A percentile compares a stretch with the other conserved stretches of the same genome.
phyloP scores from a whole-genome alignment of 1,140 invertebrate species.

The Trypoxylus dichotomus region DNA sequence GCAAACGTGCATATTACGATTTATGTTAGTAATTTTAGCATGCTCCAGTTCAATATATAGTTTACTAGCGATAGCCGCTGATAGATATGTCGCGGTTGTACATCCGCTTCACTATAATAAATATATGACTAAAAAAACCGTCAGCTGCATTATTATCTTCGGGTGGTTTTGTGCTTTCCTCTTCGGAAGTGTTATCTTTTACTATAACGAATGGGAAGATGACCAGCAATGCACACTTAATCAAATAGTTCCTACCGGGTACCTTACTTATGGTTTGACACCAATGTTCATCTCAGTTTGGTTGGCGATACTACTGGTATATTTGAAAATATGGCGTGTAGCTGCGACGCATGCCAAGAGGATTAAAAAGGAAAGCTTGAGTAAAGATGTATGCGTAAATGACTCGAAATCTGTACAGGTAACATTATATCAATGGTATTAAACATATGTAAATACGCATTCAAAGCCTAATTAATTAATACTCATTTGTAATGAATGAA shows the following conservation, averaged over 20 bases:
- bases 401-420: conserved; percentile 74
- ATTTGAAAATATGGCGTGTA: conserved; percentile 74
- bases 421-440: conserved; percentile 27
- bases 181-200: conserved; percentile 66
- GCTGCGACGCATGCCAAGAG: conserved; percentile 67
- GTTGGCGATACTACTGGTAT: conserved; percentile 71
- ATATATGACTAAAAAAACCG: conserved; percentile 66
- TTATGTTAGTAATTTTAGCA: conserved; percentile 70
- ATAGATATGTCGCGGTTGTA: conserved; percentile 81
- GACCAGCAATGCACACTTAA: conserved; percentile 43
- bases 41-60: conserved; percentile 79
- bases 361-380: conserved; percentile 56
- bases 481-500: too few species aligned
- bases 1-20: conserved; percentile 66
- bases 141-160: conserved; percentile 60
- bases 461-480: too few species aligned
- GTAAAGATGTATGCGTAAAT: conserved; percentile 39
- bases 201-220: conserved; percentile 70
- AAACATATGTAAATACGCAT: too few species aligned
- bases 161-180: conserved; percentile 66
- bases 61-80: conserved; percentile 79
- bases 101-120: conserved; percentile 76
- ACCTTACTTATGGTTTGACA: conserved; percentile 66
- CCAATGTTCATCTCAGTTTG: conserved; percentile 71
- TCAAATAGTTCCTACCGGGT: conserved; percentile 57